These are phyloP conservation scores for Globia sparganii DNA, from an alignment of 2,888 invertebrate species.

Conservation along the genomic window DNA sequence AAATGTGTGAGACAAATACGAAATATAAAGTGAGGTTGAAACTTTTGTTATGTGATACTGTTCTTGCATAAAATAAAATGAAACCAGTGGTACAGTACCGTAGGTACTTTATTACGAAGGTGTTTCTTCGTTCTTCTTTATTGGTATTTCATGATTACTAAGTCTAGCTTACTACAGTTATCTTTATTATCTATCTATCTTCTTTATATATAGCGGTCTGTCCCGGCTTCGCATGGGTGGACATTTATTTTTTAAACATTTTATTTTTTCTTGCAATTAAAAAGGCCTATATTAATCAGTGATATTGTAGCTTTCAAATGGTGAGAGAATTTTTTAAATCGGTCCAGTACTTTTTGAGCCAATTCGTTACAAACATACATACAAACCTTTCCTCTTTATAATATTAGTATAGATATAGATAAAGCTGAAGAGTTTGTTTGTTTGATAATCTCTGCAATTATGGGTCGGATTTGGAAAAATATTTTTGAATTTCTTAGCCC, in stretches of 20 bases:
- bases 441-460: not conserved
- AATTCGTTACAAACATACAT: too few species aligned
- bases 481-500: not conserved
- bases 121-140: not conserved
- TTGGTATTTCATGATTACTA: not conserved
- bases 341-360: too few species aligned
- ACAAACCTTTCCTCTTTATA: too few species aligned
- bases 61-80: not conserved
- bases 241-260: too few species aligned
- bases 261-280: too few species aligned
- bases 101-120: not conserved
- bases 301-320: too few species aligned
- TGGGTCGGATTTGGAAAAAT: not conserved
- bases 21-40: slow-evolving; percentile 60
- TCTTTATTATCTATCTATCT: not conserved
- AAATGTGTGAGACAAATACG: slow-evolving; percentile 65
- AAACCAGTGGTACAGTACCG: not conserved
- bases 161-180: not conserved
- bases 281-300: too few species aligned
- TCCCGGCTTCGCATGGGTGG: too few species aligned
- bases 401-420: too few species aligned
- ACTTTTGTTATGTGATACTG: slow-evolving; percentile 19
- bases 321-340: too few species aligned
- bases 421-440: not conserved
- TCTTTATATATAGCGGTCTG: not conserved